Base-by-base conservation (phyloP, 30 jellyfish, hydroid and myxozoan species). In the Turritopsis rubra region DNA sequence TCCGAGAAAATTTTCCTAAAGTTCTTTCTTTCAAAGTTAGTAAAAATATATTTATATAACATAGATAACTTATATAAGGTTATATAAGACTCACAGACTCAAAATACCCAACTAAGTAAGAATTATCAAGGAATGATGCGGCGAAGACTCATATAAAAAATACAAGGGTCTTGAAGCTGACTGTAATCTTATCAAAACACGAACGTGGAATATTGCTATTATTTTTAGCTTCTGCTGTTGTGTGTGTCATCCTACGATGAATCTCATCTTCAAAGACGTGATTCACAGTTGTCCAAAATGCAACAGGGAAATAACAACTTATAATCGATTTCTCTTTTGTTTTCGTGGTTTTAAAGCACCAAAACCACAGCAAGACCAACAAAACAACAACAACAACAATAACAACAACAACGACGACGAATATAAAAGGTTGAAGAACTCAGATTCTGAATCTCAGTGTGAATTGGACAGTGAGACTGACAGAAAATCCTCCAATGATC, bases 211-310 rank as follows among this genome's bases (percentile, higher is more conserved):
- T 41, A 41, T 13, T 41, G 60, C 5, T 41, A 13, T 41, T 13
- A 3, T 41, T 29, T 79, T 52, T 76, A 91, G 98, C 54, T 88
- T 91, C 77, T 92, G 92, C 79, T 92, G 98, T 74, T 92, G 98
- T 19, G 77, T 68, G 75, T 88, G 96, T 88, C 66, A 85, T 29
- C 98, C 98, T 4, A 86, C 81, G 1, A 82, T 88, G 54, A 52
- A 85, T 87, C 75, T 85, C 60, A 84, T 89, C 18, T 72, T 92
- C 75, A 88, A 88, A 75, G 89, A 92, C 70, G 96, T 92, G 60
- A 82, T 81, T 7, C 98, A 92, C 80, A 80, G 90, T 1, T 92
- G 98, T 75, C 96, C 98, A 52, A 79, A 87, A 18, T 92, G 98
- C 85, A 92, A 80, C 75, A n/a, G 73, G 72, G 89, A 89, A 76